A percentile compares a stretch with the other conserved stretches of the same genome.
These are phyloP conservation scores for Falco biarmicus DNA, from an alignment of 2,797 vertebrate species.

Conservation along the genomic window DNA sequence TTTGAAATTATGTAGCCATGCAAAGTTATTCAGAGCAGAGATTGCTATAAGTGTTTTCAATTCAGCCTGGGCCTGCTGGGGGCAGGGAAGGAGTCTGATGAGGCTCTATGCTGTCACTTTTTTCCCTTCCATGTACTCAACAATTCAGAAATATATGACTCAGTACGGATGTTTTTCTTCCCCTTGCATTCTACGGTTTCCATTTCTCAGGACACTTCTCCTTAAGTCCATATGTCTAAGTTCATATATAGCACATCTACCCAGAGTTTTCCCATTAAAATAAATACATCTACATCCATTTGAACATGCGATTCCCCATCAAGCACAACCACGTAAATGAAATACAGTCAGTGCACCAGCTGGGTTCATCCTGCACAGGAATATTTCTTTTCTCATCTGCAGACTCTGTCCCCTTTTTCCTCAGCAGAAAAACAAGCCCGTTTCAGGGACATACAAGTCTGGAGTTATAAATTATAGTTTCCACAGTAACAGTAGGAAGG, in stretches of 20 bases:
- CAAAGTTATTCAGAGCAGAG: slow-evolving; percentile 1
- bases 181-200: not conserved
- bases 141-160: not conserved
- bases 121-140: not conserved
- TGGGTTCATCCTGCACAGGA: not conserved
- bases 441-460: not conserved
- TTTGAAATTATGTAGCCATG: slow-evolving; percentile 30
- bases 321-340: not conserved
- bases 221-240: not conserved
- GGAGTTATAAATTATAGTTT: not conserved
- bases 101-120: not conserved
- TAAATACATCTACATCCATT: not conserved
- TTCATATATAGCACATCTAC: not conserved
- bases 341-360: not conserved
- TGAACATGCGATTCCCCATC: not conserved
- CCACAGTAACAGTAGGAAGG: slow-evolving; percentile 32
- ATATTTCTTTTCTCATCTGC: not conserved
- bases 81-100: not conserved
- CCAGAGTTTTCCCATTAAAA: not conserved
- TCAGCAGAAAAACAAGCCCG: not conserved
- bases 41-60: slow-evolving; percentile 1
- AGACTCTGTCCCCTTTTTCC: not conserved
- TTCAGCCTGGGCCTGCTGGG: not conserved
- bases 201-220: not conserved
- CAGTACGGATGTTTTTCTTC: not conserved